These are phyloP conservation scores for Caenorhabditis sp. DNA, from an alignment of 2,888 invertebrate genomes.

Conservation along the genomic window DNA sequence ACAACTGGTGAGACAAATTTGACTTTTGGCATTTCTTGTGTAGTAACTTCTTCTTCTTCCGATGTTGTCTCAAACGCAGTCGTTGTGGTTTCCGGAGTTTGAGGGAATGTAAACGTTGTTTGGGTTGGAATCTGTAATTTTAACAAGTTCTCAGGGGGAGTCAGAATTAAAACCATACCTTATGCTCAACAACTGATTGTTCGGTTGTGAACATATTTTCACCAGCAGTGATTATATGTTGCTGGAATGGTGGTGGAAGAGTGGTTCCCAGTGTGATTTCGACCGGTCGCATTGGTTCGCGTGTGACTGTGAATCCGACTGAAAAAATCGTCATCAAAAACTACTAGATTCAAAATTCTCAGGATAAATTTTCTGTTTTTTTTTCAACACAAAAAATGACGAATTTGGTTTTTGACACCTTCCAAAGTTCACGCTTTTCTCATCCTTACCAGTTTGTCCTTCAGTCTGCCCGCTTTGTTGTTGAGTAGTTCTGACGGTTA, in stretches of 20 bases:
- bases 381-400: too few species aligned
- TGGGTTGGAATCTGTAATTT: conserved; percentile 9
- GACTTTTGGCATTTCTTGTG: background rate
- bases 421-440: background rate
- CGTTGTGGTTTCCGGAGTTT: conserved; percentile 38
- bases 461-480: background rate
- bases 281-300: conserved; percentile 33
- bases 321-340: too few species aligned
- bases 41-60: background rate
- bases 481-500: background rate
- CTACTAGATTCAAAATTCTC: too few species aligned
- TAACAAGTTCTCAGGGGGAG: too few species aligned
- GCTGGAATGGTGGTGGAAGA: conserved; percentile 31
- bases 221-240: conserved; percentile 34
- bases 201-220: conserved; percentile 11
- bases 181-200: background rate
- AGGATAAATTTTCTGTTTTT: too few species aligned
- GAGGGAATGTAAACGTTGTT: conserved; percentile 50
- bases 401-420: background rate
- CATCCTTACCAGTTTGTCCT: conserved; percentile 3
- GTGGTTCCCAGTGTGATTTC: conserved; percentile 9
- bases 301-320: conserved; percentile 38
- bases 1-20: conserved; percentile 28
- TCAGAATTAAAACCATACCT: background rate
- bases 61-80: conserved; percentile 3